Evolutionary conservation across 2,888 invertebrate genomes (phyloP), one percentile per base, ranked within the genome.

Genomic region (Orthosia cruda): DNA sequence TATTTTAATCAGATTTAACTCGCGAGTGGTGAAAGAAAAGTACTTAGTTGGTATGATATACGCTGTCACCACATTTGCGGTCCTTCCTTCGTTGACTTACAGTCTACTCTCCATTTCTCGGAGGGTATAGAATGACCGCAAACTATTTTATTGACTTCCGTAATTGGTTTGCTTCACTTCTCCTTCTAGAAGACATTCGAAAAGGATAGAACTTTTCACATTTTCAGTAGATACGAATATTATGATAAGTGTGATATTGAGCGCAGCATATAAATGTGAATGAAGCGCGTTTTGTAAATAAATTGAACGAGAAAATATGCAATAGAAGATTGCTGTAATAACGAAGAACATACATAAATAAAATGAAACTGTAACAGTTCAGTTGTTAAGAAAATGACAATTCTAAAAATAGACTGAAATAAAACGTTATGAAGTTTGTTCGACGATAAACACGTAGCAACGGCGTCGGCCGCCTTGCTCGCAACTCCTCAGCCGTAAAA

Each of bases 401-500:
- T 40, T 80, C 86, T 86, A 86, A 89, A 91, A 90, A 89, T 89
- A 90, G 81, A 77, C 64, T 74, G 72, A 85, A 89, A 87, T 85
- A 89, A 88, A 85, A 83, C 71, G 59, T 78, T 77, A 64, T 80
- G 81, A 83, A 86, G 83, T 87, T 89, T 88, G 88, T 88, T 85
- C 80, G 86, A 85, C 89, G 87, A 91, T 92, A 91, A 91, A 90
- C 88, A 88, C 88, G 87, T 87, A 83, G 61, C 79, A 58, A 77
- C 71, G 67, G 40, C 67, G 73, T 64, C 59, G 61, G 71, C 62
- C 69, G 81, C 73, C 63, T 20, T 59, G 77, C 73, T 81, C 81
- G 80, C 75, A 82, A 71, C 84, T 82, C 80, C 81, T 88, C 88
- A 88, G 89, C 88, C 92, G 90, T 91, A 90, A 91, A 93, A 92